A percentile compares a stretch with the other conserved stretches of the same genome.
Evolutionary conservation across 2,797 vertebrate species (phyloP).

Genomic region (Myotis daubentonii): DNA sequence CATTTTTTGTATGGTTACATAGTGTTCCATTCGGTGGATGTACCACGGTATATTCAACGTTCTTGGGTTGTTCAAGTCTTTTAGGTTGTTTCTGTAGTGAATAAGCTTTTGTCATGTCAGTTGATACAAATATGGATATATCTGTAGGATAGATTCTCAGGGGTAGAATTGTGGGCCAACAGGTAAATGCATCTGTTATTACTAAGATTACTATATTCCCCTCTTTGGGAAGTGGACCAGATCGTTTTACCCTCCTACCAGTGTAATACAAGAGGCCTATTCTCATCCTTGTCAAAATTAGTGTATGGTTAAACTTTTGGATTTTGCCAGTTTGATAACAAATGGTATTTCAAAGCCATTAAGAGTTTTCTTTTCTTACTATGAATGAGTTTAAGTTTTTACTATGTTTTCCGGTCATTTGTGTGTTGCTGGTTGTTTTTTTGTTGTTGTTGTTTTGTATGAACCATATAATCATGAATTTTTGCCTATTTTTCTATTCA

Average conservation of each 20-base stretch:
- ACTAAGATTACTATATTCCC: neutral
- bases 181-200: neutral
- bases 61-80: slow-evolving; percentile 14
- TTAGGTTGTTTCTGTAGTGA: neutral
- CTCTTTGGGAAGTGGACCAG: neutral
- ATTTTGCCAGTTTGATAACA: slow-evolving; percentile 29
- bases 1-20: neutral
- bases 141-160: slow-evolving; percentile 34
- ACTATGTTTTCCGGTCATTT: neutral
- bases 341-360: neutral
- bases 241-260: neutral
- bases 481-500: neutral
- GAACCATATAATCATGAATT: slow-evolving; percentile 33
- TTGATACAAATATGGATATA: neutral
- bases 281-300: slow-evolving; percentile 40
- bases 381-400: slow-evolving; percentile 9
- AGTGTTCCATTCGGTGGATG: neutral
- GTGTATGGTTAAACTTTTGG: neutral
- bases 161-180: slow-evolving; percentile 29
- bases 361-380: slow-evolving; percentile 41
- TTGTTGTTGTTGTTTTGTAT: neutral
- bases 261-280: neutral
- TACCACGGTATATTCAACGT: neutral
- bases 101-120: neutral
- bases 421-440: neutral